Conservation (phyloP, 2,888 invertebrate species). For the Drosophila demipolita region DNA sequence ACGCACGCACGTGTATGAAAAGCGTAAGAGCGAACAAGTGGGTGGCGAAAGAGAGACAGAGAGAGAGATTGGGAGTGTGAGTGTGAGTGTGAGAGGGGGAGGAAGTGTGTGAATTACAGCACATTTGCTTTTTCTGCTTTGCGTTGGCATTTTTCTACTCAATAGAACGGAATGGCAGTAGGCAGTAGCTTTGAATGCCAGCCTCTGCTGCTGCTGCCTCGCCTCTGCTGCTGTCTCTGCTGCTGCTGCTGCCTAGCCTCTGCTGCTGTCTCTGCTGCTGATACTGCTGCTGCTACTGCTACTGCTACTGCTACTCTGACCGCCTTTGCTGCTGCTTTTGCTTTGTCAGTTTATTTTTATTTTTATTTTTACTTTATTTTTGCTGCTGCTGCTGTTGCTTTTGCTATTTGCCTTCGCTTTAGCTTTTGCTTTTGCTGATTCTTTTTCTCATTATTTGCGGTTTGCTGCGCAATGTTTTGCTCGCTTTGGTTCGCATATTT, state of each 20-base stretch:
- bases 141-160: constrained; percentile 67
- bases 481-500: constrained; percentile 40
- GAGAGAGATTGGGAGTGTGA: neutral
- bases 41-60: neutral
- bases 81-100: neutral
- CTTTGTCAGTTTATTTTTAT: constrained; percentile 20
- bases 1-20: constrained; percentile 3
- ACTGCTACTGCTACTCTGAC: constrained; percentile 7
- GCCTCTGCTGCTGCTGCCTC: constrained; percentile 16
- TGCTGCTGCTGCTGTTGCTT: constrained; percentile 6
- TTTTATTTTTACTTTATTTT: neutral
- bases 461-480: constrained; percentile 50
- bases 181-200: constrained; percentile 42
- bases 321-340: constrained; percentile 13
- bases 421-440: constrained; percentile 35
- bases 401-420: constrained; percentile 11
- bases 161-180: constrained; percentile 52
- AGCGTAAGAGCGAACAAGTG: neutral
- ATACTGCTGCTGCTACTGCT: constrained; percentile 11
- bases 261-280: neutral
- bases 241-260: constrained; percentile 20
- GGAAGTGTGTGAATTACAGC: constrained; percentile 12
- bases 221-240: constrained; percentile 5
- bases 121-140: constrained; percentile 38
- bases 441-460: constrained; percentile 71